Percentiles rank a stretch among this genome's conserved stretches.
Conservation (phyloP, 2,888 invertebrate genomes). For the Plebejus melissa region DNA sequence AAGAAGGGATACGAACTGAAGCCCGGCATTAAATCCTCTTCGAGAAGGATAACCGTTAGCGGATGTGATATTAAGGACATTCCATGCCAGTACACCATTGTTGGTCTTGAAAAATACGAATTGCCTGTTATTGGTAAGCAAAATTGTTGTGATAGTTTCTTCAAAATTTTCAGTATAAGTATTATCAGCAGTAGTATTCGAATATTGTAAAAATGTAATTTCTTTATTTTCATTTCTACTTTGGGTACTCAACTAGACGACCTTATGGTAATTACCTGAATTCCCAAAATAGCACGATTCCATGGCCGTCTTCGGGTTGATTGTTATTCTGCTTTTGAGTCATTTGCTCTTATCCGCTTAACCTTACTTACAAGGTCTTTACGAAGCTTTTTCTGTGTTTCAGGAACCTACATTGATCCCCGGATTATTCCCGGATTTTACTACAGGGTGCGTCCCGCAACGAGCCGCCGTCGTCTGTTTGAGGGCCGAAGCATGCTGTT, state of each 20-base stretch:
- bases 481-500: constrained; percentile 81
- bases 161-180: neutral
- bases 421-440: constrained; percentile 85
- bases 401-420: constrained; percentile 86
- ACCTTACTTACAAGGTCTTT: neutral
- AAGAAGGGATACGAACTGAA: constrained; percentile 80
- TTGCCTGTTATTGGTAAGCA: constrained; percentile 84
- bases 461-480: constrained; percentile 81
- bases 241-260: neutral
- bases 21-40: constrained; percentile 82
- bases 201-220: neutral
- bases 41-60: constrained; percentile 80
- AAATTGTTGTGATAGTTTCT: constrained; percentile 31
- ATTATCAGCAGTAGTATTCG: neutral
- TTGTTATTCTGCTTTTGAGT: constrained; percentile 8
- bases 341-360: neutral
- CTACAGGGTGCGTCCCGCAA: constrained; percentile 85
- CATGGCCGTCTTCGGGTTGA: neutral
- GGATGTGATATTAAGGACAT: constrained; percentile 82
- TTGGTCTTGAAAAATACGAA: constrained; percentile 82
- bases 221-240: neutral
- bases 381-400: constrained; percentile 31
- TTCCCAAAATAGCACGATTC: constrained; percentile 4
- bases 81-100: constrained; percentile 82
- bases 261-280: constrained; percentile 2